phyloP scores from a whole-genome alignment of 2,113 vertebrate species.

The Willisornis vidua region DNA sequence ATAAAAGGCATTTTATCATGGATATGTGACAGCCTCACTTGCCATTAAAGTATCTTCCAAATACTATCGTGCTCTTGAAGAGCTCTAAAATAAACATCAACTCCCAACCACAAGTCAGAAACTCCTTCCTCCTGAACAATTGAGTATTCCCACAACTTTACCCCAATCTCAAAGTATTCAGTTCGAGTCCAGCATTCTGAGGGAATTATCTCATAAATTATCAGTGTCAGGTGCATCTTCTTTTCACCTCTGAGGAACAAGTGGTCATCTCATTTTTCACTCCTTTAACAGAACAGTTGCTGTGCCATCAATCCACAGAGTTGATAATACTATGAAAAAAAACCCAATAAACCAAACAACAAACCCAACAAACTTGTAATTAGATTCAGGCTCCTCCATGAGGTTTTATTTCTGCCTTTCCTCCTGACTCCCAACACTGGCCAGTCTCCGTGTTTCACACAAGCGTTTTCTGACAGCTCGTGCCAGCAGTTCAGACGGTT shows the following conservation, averaged over 20 bases:
- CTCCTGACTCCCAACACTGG: background rate
- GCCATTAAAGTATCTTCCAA: constrained; percentile 45
- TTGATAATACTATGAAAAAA: background rate
- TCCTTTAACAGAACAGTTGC: background rate
- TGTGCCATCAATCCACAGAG: background rate
- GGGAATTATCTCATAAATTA: background rate
- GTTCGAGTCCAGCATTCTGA: background rate
- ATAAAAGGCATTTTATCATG: constrained; percentile 55
- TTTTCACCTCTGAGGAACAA: background rate
- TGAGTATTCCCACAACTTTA: background rate
- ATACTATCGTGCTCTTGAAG: background rate
- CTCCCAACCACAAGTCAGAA: background rate
- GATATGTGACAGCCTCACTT: constrained; percentile 51
- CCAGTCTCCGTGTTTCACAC: background rate
- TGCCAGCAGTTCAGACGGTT: background rate
- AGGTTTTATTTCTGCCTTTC: background rate
- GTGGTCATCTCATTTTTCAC: background rate
- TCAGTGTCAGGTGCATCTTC: background rate
- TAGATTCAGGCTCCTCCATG: background rate
- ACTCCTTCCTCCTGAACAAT: background rate
- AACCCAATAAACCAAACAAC: too few relatives aligned
- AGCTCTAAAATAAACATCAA: constrained; percentile 61
- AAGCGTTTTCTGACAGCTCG: background rate
- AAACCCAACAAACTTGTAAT: background rate
- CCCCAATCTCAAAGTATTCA: background rate